phyloP scores from a whole-genome alignment of 1,140 invertebrate species.

The Pseudomyrmex sp. region DNA sequence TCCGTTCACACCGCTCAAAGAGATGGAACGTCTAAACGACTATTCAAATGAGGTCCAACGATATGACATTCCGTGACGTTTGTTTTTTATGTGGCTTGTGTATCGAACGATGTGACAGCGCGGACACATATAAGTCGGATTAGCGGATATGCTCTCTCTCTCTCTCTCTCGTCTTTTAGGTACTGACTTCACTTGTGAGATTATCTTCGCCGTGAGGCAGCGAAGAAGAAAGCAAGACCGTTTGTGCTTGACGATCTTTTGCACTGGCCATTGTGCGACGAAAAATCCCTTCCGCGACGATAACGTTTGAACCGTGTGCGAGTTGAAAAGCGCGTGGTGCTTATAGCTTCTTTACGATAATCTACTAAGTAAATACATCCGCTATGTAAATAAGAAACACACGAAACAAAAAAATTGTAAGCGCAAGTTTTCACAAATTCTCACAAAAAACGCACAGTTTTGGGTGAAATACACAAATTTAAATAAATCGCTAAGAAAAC shows the following conservation, averaged over 20 bases:
- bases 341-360: neutral
- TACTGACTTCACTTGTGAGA: neutral
- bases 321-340: neutral
- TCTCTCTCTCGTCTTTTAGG: conserved; percentile 36
- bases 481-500: too few species aligned
- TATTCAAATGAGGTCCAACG: conserved; percentile 68
- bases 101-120: conserved; percentile 43
- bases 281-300: conserved; percentile 38
- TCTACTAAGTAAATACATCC: too few species aligned
- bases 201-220: neutral
- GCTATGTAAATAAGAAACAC: too few species aligned
- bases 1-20: too few species aligned
- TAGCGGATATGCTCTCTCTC: conserved; percentile 56
- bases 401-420: too few species aligned
- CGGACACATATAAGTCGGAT: conserved; percentile 54
- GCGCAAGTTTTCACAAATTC: too few species aligned
- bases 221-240: conserved; percentile 8
- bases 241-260: conserved; percentile 51
- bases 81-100: conserved; percentile 70
- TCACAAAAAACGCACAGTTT: too few species aligned
- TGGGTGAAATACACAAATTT: too few species aligned
- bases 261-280: conserved; percentile 43
- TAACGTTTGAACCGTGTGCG: neutral
- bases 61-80: conserved; percentile 61
- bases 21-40: conserved; percentile 65